phyloP scores from a whole-genome alignment of 2,888 invertebrate genomes.

The Tupiocoris notatus region DNA sequence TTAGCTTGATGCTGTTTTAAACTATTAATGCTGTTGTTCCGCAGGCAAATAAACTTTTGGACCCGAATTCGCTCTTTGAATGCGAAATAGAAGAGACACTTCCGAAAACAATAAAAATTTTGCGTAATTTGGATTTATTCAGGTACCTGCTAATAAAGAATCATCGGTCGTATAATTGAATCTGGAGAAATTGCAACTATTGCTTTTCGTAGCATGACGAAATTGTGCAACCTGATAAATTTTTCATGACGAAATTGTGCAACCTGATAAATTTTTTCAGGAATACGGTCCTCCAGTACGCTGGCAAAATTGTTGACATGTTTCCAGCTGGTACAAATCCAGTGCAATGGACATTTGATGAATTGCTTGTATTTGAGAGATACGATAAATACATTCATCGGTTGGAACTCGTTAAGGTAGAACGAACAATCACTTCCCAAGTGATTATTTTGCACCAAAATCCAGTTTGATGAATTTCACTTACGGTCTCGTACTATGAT shows the following conservation, averaged over 20 bases:
- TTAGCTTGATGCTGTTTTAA: too few relatives aligned
- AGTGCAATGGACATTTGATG: slow-evolving; percentile 73
- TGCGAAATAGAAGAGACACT: slow-evolving; percentile 77
- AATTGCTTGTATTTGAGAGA: slow-evolving; percentile 63
- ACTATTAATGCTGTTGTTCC: too few relatives aligned
- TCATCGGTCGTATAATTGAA: too few relatives aligned
- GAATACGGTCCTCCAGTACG: slow-evolving; percentile 57
- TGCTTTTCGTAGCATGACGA: too few relatives aligned
- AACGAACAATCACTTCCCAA: too few relatives aligned
- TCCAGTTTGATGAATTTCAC: too few relatives aligned
- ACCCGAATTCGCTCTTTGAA: slow-evolving; percentile 79
- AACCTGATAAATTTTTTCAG: slow-evolving; percentile 52
- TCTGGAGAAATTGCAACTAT: too few relatives aligned
- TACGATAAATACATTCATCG: slow-evolving; percentile 56
- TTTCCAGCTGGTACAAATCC: slow-evolving; percentile 56
- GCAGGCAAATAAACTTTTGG: slow-evolving; percentile 61
- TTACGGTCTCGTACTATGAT: too few relatives aligned
- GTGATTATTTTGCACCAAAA: too few relatives aligned
- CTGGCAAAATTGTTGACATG: slow-evolving; percentile 55
- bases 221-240: too few relatives aligned
- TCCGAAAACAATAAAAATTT: slow-evolving; percentile 60
- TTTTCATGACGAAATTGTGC: too few relatives aligned
- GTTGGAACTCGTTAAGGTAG: slow-evolving; percentile 61
- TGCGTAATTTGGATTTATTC: slow-evolving; percentile 59
- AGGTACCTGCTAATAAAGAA: too few relatives aligned